A percentile compares a stretch with the other conserved stretches of the same genome.
These are phyloP conservation scores for Helicoverpa assulta DNA, from an alignment of 2,888 invertebrate species.

Conservation along the genomic window DNA sequence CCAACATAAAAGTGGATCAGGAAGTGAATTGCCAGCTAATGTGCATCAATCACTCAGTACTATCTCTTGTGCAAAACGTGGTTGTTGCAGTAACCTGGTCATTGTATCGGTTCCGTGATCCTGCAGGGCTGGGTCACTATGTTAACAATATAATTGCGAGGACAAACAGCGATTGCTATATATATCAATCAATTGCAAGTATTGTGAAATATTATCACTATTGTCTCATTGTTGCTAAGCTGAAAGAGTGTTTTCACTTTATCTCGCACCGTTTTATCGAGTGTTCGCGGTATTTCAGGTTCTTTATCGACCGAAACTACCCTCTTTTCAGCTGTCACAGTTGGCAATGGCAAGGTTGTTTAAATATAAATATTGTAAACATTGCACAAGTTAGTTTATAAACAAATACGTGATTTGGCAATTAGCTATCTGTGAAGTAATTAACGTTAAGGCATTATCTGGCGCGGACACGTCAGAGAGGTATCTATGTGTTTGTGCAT, in stretches of 20 bases:
- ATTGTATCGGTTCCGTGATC: slow-evolving; percentile 21
- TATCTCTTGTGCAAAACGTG: background rate
- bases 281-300: background rate
- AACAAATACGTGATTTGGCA: background rate
- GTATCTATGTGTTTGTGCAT: background rate
- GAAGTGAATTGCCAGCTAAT: background rate
- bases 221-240: slow-evolving; percentile 31
- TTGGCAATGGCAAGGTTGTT: background rate
- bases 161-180: slow-evolving; percentile 23
- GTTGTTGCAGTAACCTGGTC: slow-evolving; percentile 5
- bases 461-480: background rate
- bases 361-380: background rate
- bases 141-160: slow-evolving; percentile 27
- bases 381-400: background rate
- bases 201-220: slow-evolving; percentile 11
- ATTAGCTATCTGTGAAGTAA: background rate
- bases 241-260: slow-evolving; percentile 6
- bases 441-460: background rate
- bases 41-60: background rate
- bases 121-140: slow-evolving; percentile 43
- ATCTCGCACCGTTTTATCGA: background rate
- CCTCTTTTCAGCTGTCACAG: background rate
- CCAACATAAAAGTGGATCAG: background rate
- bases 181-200: slow-evolving; percentile 30
- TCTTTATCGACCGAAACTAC: background rate